Evolutionary conservation across 2,797 vertebrate genomes (phyloP).

Genomic region (Erithacus rubecula): DNA sequence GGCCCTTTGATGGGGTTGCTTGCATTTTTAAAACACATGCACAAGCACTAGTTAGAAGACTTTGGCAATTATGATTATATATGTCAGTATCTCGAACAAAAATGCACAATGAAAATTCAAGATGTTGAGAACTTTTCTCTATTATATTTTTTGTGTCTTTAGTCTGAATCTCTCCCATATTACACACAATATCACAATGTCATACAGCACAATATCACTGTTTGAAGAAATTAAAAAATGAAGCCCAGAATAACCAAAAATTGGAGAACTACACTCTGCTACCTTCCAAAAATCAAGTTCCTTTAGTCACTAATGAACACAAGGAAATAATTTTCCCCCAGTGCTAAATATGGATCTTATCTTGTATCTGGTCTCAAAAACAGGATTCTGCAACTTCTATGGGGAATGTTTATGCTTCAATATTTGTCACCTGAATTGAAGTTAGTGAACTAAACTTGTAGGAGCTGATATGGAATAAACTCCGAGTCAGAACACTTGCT

Average conservation of each 20-base stretch:
- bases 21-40: slow-evolving; percentile 50
- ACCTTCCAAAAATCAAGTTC: not conserved
- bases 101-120: not conserved
- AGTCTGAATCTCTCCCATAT: not conserved
- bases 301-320: not conserved
- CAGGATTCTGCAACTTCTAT: not conserved
- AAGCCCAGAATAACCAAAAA: not conserved
- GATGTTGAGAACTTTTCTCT: not conserved
- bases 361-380: not conserved
- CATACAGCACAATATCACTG: not conserved
- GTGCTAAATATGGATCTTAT: not conserved
- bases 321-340: not conserved
- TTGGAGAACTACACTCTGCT: not conserved
- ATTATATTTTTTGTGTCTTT: not conserved
- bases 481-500: not conserved
- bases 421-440: not conserved
- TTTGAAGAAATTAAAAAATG: not conserved
- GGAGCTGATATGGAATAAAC: not conserved
- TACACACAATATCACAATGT: not conserved
- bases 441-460: not conserved
- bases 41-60: not conserved
- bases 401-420: not conserved
- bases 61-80: not conserved
- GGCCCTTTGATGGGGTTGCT: slow-evolving; percentile 66
- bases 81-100: not conserved